Percentiles rank a stretch among this genome's conserved stretches.
phyloP scores from a whole-genome alignment of 2,113 vertebrate genomes.

The Microtus ochrogaster region DNA sequence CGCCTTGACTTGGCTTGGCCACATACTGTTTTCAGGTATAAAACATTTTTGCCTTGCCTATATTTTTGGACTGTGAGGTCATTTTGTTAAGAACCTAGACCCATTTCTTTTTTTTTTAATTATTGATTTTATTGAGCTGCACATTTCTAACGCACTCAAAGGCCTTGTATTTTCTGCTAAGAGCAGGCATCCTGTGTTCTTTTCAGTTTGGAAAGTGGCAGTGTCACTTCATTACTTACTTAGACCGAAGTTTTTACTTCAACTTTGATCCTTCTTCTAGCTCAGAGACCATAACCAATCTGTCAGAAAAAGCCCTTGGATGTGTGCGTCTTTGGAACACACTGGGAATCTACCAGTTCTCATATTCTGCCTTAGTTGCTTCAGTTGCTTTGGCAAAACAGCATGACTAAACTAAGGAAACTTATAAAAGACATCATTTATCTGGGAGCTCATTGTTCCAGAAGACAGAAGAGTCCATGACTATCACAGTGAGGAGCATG shows the following conservation, averaged over 20 bases:
- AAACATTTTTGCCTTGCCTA: neutral
- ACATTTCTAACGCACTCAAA: neutral
- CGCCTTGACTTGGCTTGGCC: neutral
- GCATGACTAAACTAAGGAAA: neutral
- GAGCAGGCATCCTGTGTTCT: neutral
- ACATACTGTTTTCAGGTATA: neutral
- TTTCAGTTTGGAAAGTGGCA: neutral
- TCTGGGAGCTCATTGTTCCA: neutral
- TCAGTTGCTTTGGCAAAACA: neutral
- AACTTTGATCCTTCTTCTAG: neutral
- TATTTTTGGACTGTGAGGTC: neutral
- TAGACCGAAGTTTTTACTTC: neutral
- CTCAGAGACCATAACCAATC: neutral
- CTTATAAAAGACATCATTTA: neutral
- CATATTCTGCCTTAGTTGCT: neutral
- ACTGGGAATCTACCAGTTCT: neutral
- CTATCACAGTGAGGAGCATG: neutral
- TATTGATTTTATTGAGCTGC: no score
- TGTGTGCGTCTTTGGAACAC: neutral
- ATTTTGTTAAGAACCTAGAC: neutral
- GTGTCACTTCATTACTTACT: neutral
- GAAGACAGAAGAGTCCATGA: neutral
- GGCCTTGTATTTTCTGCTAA: neutral
- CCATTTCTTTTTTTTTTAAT: neutral
- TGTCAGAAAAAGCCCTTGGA: neutral